Evolutionary conservation across 2,113 vertebrate species (phyloP), one percentile per base, ranked within the genome.

Genomic region (Noturus placidus): DNA sequence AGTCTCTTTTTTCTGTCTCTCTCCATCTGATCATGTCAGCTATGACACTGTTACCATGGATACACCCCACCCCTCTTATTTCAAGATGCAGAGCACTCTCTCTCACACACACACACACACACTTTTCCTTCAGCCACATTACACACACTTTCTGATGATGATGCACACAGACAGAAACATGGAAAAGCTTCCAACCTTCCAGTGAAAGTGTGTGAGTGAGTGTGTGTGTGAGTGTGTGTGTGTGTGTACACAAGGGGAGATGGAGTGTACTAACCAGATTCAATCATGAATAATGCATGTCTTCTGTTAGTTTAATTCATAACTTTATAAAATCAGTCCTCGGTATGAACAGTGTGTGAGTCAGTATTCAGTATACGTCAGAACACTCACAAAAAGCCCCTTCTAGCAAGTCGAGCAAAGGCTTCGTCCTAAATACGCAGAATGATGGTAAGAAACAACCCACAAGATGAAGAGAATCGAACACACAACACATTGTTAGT

Each of bases 31-130:
- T 86, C 90, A 91, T 59, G 92, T 90, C 92, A 90, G 87, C 92
- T 25, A 13, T 89, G 86, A 90, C 91, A 92, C 42, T 1, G 93
- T 95, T 93, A 82, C 92, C 88, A 93, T 94, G 92, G 92, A 91
- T 90, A 94, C 91, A 25, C 89, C 87, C 87, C 91, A 89, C 88
- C 86, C 91, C 92, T 91, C 89, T 90, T 90, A 81, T 87, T 59
- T 74, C 27, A 76, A 56, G 52, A 57, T 11, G 54, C 42, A 33
- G 19, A 87, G 56, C 84, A 50, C 42, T n/a, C n/a, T n/a, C n/a
- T n/a, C n/a, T 14, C 20, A 76, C 69, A 70, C 69, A 72, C 69
- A 22, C 69, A 1, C 17, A 3, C 30, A 85, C 87, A 72, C 89
- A 57, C 77, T 42, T 56, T 77, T 72, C 85, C 42, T 85, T 87